Percentiles rank a stretch among this genome's conserved stretches.
Conservation (phyloP, 1,140 invertebrate species). For the Limonius californicus region DNA sequence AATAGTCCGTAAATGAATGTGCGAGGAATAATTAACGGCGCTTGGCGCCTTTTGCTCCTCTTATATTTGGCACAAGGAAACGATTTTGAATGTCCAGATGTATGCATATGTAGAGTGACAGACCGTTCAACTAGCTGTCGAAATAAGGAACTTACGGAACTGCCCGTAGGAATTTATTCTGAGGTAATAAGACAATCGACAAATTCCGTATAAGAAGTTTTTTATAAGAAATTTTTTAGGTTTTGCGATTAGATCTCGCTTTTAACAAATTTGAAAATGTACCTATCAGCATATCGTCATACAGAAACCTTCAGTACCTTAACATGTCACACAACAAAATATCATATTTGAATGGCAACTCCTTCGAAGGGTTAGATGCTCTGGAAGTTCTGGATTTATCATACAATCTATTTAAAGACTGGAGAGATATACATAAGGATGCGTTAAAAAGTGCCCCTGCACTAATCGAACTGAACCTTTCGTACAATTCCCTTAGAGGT, state of each 20-base stretch:
- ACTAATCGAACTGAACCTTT: conserved; percentile 51
- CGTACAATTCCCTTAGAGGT: conserved; percentile 50
- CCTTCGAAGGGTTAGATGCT: conserved; percentile 50
- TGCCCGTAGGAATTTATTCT: conserved; percentile 25
- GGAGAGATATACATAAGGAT: conserved; percentile 47
- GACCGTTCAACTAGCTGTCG: conserved; percentile 22
- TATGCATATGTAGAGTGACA: conserved; percentile 22
- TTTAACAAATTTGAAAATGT: conserved; percentile 49
- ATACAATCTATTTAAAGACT: conserved; percentile 52
- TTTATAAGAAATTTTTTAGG: conserved; percentile 48
- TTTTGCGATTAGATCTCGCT: conserved; percentile 35
- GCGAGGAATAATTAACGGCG: background rate
- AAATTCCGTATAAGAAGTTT: background rate
- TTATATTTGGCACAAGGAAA: background rate
- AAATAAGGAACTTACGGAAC: conserved; percentile 17
- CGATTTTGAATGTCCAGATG: conserved; percentile 22
- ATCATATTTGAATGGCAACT: conserved; percentile 43
- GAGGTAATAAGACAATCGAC: conserved; percentile 25
- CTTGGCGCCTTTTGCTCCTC: background rate
- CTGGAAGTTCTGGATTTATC: conserved; percentile 53
- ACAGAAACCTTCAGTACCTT: conserved; percentile 50
- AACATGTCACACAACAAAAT: conserved; percentile 56
- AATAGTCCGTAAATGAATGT: background rate
- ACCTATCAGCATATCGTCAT: conserved; percentile 47
- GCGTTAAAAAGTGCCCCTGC: background rate